These are phyloP conservation scores for Sparidentex hasta DNA, from an alignment of 2,797 vertebrate species.

Conservation along the genomic window DNA sequence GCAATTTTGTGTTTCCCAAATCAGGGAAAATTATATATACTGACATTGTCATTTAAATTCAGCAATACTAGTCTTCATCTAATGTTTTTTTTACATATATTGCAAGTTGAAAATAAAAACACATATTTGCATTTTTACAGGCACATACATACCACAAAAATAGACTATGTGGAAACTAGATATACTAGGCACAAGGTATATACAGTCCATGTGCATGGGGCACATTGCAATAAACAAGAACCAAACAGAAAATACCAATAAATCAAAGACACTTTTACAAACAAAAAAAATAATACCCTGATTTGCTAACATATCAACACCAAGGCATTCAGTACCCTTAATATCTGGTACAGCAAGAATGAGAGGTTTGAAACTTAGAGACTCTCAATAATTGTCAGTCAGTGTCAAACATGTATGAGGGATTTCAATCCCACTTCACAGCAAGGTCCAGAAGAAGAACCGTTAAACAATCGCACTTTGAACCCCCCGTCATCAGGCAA, in stretches of 20 bases:
- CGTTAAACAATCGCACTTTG: constrained; percentile 67
- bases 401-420: constrained; percentile 76
- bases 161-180: constrained; percentile 89
- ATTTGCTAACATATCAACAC: constrained; percentile 87
- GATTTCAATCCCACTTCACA: constrained; percentile 74
- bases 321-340: constrained; percentile 85
- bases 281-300: constrained; percentile 87
- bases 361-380: constrained; percentile 76
- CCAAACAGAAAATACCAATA: constrained; percentile 63
- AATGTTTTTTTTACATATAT: constrained; percentile 82
- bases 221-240: constrained; percentile 82
- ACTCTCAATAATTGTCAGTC: constrained; percentile 79
- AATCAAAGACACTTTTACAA: constrained; percentile 76
- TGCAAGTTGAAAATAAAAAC: constrained; percentile 86
- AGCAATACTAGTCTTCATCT: constrained; percentile 84
- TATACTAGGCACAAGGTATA: constrained; percentile 90
- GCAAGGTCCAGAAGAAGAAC: constrained; percentile 76
- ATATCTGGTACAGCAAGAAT: constrained; percentile 79
- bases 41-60: constrained; percentile 87
- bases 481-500: constrained; percentile 65
- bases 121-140: constrained; percentile 87
- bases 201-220: constrained; percentile 87
- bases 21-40: constrained; percentile 85
- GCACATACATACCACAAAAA: constrained; percentile 88
- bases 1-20: constrained; percentile 87